phyloP scores from a whole-genome alignment of 2,797 vertebrate species.

The Myiotriccus ornatus region DNA sequence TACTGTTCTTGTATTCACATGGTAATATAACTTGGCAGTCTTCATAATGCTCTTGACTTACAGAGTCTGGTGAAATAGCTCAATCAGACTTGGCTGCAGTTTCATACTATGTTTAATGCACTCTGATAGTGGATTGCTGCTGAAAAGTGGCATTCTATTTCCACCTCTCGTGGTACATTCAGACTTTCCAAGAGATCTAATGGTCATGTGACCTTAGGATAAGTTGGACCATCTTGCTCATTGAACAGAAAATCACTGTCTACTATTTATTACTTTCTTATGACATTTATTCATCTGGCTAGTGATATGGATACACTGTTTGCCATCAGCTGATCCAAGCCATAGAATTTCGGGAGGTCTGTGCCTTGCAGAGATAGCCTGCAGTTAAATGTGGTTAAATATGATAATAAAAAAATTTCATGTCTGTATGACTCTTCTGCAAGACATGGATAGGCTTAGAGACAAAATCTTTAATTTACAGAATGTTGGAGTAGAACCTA shows the following conservation, averaged over 20 bases:
- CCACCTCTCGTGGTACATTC: neutral
- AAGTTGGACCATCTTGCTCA: neutral
- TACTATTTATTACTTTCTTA: neutral
- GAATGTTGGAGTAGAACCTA: neutral
- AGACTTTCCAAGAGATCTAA: neutral
- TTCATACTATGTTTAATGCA: neutral
- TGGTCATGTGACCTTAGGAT: neutral
- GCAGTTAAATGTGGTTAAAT: neutral
- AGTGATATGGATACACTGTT: neutral
- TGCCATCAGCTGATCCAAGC: neutral
- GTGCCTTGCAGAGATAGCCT: neutral
- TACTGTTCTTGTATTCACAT: neutral
- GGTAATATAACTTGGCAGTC: neutral
- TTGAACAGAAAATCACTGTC: neutral
- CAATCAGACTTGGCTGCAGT: neutral
- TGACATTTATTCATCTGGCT: neutral
- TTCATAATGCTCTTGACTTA: conserved; percentile 14
- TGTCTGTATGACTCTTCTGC: neutral
- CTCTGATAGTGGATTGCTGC: neutral
- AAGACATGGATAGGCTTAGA: neutral
- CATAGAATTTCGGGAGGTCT: neutral
- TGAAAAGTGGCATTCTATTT: neutral
- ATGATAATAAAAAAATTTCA: neutral
- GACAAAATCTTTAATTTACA: neutral
- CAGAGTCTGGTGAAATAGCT: neutral